These are phyloP conservation scores for Drosophila trapezifrons DNA, from an alignment of 1,140 invertebrate genomes.

Conservation along the genomic window DNA sequence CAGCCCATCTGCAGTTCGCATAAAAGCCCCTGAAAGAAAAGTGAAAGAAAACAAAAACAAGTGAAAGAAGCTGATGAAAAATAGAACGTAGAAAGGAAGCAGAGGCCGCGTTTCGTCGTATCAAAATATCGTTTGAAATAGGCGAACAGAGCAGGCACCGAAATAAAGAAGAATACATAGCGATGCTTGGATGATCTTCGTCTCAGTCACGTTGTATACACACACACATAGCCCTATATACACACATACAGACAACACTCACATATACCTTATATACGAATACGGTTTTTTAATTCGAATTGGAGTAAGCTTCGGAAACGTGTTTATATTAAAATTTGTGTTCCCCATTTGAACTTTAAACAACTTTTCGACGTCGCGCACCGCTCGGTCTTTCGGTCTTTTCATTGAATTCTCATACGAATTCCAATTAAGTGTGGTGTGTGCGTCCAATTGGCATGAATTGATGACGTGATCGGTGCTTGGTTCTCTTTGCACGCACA, in stretches of 20 bases:
- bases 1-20: background rate
- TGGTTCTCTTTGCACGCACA: slow-evolving; percentile 38
- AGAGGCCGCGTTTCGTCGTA: slow-evolving; percentile 16
- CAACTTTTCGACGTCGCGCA: slow-evolving; percentile 50
- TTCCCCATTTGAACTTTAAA: slow-evolving; percentile 80
- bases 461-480: slow-evolving; percentile 75
- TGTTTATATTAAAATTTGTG: slow-evolving; percentile 70
- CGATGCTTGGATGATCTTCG: slow-evolving; percentile 54
- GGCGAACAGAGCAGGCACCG: slow-evolving; percentile 32
- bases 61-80: slow-evolving; percentile 56
- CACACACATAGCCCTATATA: slow-evolving; percentile 16
- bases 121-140: slow-evolving; percentile 25
- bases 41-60: slow-evolving; percentile 49
- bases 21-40: slow-evolving; percentile 15
- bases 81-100: slow-evolving; percentile 48
- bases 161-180: slow-evolving; percentile 36
- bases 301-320: slow-evolving; percentile 68
- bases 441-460: slow-evolving; percentile 81
- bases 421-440: slow-evolving; percentile 80
- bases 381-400: slow-evolving; percentile 39
- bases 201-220: slow-evolving; percentile 52
- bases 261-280: slow-evolving; percentile 8
- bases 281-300: slow-evolving; percentile 38
- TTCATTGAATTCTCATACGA: slow-evolving; percentile 82
- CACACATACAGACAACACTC: slow-evolving; percentile 8